Conservation (phyloP, 2,797 vertebrate genomes). For the Calcarius lapponicus region DNA sequence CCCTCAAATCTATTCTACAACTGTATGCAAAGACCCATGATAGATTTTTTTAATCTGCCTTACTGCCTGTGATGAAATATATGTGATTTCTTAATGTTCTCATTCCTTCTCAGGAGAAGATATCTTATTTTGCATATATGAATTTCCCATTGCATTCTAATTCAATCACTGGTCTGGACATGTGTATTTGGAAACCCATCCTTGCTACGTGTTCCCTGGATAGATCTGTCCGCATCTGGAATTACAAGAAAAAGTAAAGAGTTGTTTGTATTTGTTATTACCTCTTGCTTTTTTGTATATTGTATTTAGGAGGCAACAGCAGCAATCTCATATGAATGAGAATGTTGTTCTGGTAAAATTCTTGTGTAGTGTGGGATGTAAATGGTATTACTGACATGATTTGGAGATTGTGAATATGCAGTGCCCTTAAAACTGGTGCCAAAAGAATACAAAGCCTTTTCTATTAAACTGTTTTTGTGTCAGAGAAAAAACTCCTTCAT, state of each 20-base stretch:
- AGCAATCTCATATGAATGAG: not conserved
- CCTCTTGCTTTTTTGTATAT: not conserved
- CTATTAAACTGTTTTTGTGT: not conserved
- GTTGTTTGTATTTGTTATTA: not conserved
- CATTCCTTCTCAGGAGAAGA: conserved; percentile 78
- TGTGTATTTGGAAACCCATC: conserved; percentile 89
- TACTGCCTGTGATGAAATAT: not conserved
- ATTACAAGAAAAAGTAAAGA: conserved; percentile 90
- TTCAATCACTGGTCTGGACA: conserved; percentile 86
- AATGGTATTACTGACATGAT: not conserved
- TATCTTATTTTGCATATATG: conserved; percentile 84
- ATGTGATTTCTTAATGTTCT: not conserved
- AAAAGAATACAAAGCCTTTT: not conserved
- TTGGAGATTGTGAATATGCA: not conserved
- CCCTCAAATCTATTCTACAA: not conserved
- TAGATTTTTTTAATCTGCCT: not conserved
- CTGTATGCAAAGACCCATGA: not conserved
- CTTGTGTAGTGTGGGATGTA: not conserved
- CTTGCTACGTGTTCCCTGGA: conserved; percentile 92
- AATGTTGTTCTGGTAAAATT: not conserved
- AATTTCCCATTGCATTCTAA: conserved; percentile 87
- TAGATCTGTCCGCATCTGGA: conserved; percentile 92
- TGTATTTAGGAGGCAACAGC: not conserved
- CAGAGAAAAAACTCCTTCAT: not conserved
- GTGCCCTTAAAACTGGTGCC: not conserved